Conservation (phyloP, 1,140 invertebrate genomes). For the Drosophila kanapiae region DNA sequence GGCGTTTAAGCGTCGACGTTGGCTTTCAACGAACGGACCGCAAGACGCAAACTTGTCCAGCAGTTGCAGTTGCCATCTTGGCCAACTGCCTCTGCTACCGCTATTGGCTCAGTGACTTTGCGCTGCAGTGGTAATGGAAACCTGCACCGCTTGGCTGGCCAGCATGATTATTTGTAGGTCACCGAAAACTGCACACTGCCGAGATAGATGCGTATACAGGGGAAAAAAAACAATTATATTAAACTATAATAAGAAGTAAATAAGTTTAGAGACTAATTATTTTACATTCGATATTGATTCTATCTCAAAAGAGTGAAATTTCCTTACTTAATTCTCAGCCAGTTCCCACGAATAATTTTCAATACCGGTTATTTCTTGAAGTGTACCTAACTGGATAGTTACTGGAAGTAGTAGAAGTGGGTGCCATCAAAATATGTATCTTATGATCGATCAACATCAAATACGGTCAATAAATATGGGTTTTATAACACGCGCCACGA, state of each 20-base stretch:
- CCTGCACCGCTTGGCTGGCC: slow-evolving; percentile 82
- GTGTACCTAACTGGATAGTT: background rate
- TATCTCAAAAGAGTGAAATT: background rate
- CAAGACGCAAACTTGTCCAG: slow-evolving; percentile 58
- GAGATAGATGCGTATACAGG: slow-evolving; percentile 10
- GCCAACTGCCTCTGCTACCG: slow-evolving; percentile 41
- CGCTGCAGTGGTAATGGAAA: slow-evolving; percentile 78
- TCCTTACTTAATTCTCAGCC: background rate
- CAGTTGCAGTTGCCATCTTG: slow-evolving; percentile 49
- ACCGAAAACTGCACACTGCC: slow-evolving; percentile 45
- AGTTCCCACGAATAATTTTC: no score
- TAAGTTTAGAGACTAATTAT: no score
- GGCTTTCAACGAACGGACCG: slow-evolving; percentile 56
- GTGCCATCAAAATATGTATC: slow-evolving; percentile 3
- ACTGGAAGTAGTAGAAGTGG: slow-evolving; percentile 8
- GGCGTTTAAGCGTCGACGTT: slow-evolving; percentile 67
- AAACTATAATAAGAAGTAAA: background rate
- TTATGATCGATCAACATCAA: slow-evolving; percentile 26
- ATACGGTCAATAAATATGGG: slow-evolving; percentile 34
- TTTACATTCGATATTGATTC: no score
- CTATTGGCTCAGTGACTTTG: slow-evolving; percentile 58
- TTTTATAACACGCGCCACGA: slow-evolving; percentile 25
- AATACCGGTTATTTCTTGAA: no score
- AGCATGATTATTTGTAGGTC: slow-evolving; percentile 84
- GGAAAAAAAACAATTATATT: slow-evolving; percentile 1